Conservation (phyloP, 2,113 vertebrate species). For the Phalacrocorax pelagicus region DNA sequence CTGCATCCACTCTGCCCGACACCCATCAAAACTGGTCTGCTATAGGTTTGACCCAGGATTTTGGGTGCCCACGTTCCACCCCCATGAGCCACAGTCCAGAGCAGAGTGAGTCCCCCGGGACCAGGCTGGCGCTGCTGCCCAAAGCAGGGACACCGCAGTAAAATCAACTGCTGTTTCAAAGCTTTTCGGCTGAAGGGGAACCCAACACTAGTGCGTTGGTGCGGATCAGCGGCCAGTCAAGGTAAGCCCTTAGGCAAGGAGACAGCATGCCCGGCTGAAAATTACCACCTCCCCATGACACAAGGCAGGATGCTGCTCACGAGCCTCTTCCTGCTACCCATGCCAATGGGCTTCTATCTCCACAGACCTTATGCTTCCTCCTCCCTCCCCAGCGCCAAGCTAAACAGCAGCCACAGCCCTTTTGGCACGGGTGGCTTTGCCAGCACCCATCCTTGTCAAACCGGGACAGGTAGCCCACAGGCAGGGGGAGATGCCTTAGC, state of each 20-base stretch:
- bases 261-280: neutral
- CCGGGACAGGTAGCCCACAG: neutral
- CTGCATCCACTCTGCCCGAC: neutral
- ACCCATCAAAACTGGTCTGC: neutral
- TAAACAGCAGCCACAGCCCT: conserved; percentile 62
- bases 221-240: neutral
- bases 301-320: conserved; percentile 61
- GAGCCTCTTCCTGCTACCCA: conserved; percentile 68
- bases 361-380: conserved; percentile 78
- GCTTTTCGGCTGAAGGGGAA: neutral
- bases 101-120: fast-evolving
- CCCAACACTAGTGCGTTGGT: neutral
- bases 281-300: neutral
- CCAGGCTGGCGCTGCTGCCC: neutral
- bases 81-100: fast-evolving
- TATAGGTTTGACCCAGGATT: neutral
- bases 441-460: neutral
- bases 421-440: neutral
- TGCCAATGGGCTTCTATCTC: conserved; percentile 67
- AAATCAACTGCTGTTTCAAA: neutral
- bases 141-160: neutral
- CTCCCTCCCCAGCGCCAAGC: conserved; percentile 58
- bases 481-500: neutral
- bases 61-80: neutral
- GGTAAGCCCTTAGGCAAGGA: neutral